Evolutionary conservation across 2,888 invertebrate species (phyloP).

Genomic region (Automeris io): DNA sequence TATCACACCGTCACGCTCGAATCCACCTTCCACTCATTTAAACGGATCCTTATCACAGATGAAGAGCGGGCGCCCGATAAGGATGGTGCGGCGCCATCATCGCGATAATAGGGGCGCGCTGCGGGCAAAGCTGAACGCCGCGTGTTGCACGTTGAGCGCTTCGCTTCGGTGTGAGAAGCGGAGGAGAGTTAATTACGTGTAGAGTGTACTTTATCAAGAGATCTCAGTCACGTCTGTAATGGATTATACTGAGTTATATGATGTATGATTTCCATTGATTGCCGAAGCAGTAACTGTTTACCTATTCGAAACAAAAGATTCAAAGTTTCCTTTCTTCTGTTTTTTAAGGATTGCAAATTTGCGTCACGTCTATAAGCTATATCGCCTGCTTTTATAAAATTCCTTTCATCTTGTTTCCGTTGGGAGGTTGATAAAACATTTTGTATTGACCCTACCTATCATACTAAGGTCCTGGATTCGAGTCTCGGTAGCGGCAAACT

Average conservation of each 20-base stretch:
- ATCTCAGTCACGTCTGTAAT: slow-evolving; percentile 7
- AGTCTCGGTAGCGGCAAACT: no score
- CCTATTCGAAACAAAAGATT: no score
- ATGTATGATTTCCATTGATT: slow-evolving; percentile 2
- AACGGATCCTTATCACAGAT: slow-evolving; percentile 47
- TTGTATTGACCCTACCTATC: no score
- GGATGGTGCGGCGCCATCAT: slow-evolving; percentile 38
- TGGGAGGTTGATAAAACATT: no score
- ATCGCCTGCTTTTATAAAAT: no score
- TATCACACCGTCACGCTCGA: slow-evolving; percentile 50
- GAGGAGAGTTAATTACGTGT: slow-evolving; percentile 13
- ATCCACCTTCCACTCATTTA: slow-evolving; percentile 53
- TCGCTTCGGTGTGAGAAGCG: slow-evolving; percentile 13
- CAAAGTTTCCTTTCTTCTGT: no score
- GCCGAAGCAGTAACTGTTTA: neutral
- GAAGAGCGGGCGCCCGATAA: slow-evolving; percentile 40
- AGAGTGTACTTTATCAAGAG: slow-evolving; percentile 10
- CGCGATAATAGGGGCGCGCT: slow-evolving; percentile 25
- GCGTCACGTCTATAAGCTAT: no score
- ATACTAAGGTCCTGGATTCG: no score
- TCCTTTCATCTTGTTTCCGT: no score
- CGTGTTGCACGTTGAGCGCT: no score
- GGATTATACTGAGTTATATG: slow-evolving; percentile 1
- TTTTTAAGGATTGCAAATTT: no score
- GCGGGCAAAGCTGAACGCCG: slow-evolving; percentile 11